phyloP scores from a whole-genome alignment of 2,113 vertebrate genomes.

The Ochotona princeps region DNA sequence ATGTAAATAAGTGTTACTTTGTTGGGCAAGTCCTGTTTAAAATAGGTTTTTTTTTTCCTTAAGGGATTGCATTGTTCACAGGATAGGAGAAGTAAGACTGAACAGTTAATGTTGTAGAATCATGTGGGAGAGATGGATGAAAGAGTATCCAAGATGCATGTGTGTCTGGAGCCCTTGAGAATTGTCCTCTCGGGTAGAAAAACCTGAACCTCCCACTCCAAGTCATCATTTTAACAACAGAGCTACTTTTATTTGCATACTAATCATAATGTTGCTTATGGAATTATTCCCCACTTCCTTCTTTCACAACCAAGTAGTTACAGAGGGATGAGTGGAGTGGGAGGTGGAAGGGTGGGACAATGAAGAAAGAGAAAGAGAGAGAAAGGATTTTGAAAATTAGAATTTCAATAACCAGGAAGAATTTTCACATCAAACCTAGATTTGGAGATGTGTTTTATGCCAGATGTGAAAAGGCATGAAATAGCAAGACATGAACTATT shows the following conservation, averaged over 20 bases:
- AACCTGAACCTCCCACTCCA: not conserved
- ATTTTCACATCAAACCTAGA: constrained; percentile 60
- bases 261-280: not conserved
- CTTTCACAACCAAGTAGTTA: constrained; percentile 50
- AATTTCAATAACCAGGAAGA: constrained; percentile 49
- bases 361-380: not conserved
- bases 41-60: not conserved
- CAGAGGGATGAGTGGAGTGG: not conserved
- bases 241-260: not conserved
- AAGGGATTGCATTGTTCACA: not conserved
- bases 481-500: constrained; percentile 54
- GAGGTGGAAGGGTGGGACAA: not conserved
- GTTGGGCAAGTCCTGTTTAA: not conserved
- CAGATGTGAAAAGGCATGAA: constrained; percentile 69
- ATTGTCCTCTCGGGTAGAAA: not conserved
- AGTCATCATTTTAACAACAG: not conserved
- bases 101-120: not conserved
- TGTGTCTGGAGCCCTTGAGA: not conserved
- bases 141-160: not conserved
- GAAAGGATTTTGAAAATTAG: not conserved
- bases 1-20: not conserved
- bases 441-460: constrained; percentile 26
- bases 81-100: not conserved
- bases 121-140: not conserved
- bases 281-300: constrained; percentile 1